Base-by-base conservation (phyloP, 2,888 invertebrate genomes). In the Diachrysia chrysitis region DNA sequence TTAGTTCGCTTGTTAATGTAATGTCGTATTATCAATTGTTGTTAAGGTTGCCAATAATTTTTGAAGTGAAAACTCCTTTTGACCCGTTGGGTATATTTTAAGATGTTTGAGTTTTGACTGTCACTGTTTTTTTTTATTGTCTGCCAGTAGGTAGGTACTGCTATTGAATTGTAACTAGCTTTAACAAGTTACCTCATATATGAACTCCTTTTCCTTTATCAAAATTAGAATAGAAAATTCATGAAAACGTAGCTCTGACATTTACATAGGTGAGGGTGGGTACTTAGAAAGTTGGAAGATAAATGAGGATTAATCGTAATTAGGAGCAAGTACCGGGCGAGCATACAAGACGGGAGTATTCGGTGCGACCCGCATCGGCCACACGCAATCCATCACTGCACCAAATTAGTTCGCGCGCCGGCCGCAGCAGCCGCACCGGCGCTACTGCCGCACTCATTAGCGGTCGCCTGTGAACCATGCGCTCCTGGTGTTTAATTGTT, bases 371-470 rank as follows among this genome's bases (percentile, higher is more conserved):
- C 81, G 82, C 81, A 77, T 76, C 82, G 79, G 83, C 85, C 79
- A 73, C 76, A 83, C 65, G 90, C 89, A 89, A 94, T 94, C 92
- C 92, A 94, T 94, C 94, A 93, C 88, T 69, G 81, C 79, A 84
- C 85, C 85, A 90, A 92, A 94, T 93, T 94, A 92, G 94, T 94
- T 92, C 91, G 87, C 89, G 87, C 87, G 82, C 85, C 84, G 77
- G 87, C 93, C 94, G 85, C 94, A 89, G 79, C 85, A 79, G 87
- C 91, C 91, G 87, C 90, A 85, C 67, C 84, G 85, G 90, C 92
- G 92, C 93, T 87, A 88, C 90, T 91, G 93, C 90, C 89, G 92
- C 90, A 83, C 92, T 94, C 94, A 94, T 94, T 94, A 94, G 95
- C 83, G 94, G 93, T 93, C 85, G 84, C 86, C 86, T 82, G 81